A percentile compares a stretch with the other conserved stretches of the same genome.
These are phyloP conservation scores for Scaptomyza tumidula DNA, from an alignment of 2,888 invertebrate species.

Conservation along the genomic window DNA sequence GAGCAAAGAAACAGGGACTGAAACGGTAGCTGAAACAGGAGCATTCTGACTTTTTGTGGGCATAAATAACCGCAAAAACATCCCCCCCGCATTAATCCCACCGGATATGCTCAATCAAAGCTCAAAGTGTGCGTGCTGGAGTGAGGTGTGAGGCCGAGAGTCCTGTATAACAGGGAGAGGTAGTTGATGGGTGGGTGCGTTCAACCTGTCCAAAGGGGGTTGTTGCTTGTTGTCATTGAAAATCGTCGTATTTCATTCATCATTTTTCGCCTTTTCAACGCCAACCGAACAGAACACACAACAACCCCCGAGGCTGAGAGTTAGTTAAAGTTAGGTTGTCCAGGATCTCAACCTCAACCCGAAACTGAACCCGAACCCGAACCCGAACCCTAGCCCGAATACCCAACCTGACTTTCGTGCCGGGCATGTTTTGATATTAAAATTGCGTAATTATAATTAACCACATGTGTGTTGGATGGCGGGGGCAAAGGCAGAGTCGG, in stretches of 20 bases:
- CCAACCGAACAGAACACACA: conserved; percentile 54
- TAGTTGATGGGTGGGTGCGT: not conserved
- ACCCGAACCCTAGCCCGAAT: conserved; percentile 33
- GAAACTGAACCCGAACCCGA: conserved; percentile 18
- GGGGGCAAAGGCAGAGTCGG: not conserved
- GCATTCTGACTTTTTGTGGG: conserved; percentile 46
- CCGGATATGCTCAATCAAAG: conserved; percentile 84
- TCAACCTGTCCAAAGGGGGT: conserved; percentile 50
- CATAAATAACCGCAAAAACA: conserved; percentile 63
- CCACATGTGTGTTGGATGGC: conserved; percentile 73
- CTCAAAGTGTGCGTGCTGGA: conserved; percentile 71
- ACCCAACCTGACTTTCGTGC: conserved; percentile 40
- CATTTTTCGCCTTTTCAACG: conserved; percentile 79
- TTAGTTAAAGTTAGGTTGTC: conserved; percentile 43
- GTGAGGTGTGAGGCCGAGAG: conserved; percentile 54
- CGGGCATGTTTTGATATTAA: conserved; percentile 74
- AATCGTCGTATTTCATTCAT: conserved; percentile 81
- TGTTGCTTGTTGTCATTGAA: conserved; percentile 63
- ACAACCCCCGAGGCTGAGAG: conserved; percentile 58
- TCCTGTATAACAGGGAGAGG: not conserved
- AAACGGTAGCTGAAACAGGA: not conserved
- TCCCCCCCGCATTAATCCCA: conserved; percentile 80
- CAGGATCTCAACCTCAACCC: conserved; percentile 28
- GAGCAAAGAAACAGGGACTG: conserved; percentile 3
- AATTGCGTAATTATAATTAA: conserved; percentile 83